These are phyloP conservation scores for Pentamera pediparva DNA, from an alignment of 53 echinoderm and acorn worm species.

Conservation along the genomic window DNA sequence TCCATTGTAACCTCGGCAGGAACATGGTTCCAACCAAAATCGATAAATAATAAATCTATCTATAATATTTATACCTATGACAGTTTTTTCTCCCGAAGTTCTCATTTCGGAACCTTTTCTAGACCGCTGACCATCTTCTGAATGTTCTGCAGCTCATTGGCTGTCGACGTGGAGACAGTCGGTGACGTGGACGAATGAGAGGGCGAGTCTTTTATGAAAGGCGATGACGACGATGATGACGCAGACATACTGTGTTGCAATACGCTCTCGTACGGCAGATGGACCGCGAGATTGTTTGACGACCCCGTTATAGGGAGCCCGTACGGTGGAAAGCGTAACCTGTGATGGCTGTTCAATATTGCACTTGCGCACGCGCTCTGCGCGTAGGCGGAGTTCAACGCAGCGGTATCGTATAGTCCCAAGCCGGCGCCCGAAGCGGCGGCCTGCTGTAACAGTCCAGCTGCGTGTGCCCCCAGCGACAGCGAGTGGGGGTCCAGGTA, in stretches of 20 bases:
- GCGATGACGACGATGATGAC: constrained; percentile 34
- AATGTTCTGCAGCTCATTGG: constrained; percentile 98
- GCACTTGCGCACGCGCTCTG: constrained; percentile 87
- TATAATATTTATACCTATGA: not conserved
- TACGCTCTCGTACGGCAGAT: constrained; percentile 76
- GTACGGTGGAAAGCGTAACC: constrained; percentile 91
- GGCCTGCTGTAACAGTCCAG: constrained; percentile 41
- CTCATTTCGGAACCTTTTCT: constrained; percentile 75
- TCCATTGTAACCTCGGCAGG: too few species aligned
- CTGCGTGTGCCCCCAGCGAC: constrained; percentile 53
- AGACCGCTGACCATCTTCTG: constrained; percentile 94
- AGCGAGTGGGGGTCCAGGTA: constrained; percentile 59
- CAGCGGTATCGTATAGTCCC: constrained; percentile 78
- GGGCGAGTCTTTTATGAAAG: constrained; percentile 40
- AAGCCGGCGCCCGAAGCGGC: constrained; percentile 58
- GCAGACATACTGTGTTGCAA: constrained; percentile 52
- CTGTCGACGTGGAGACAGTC: constrained; percentile 68
- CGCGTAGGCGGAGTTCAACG: constrained; percentile 78
- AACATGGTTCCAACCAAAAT: too few species aligned
- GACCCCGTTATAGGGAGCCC: constrained; percentile 73
- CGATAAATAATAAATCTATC: too few species aligned
- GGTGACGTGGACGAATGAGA: constrained; percentile 50
- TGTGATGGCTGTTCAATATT: constrained; percentile 91
- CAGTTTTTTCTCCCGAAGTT: not conserved
- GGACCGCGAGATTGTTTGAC: constrained; percentile 69